These are phyloP conservation scores for Steatornis caripensis DNA, from an alignment of 2,113 vertebrate genomes.

Conservation along the genomic window DNA sequence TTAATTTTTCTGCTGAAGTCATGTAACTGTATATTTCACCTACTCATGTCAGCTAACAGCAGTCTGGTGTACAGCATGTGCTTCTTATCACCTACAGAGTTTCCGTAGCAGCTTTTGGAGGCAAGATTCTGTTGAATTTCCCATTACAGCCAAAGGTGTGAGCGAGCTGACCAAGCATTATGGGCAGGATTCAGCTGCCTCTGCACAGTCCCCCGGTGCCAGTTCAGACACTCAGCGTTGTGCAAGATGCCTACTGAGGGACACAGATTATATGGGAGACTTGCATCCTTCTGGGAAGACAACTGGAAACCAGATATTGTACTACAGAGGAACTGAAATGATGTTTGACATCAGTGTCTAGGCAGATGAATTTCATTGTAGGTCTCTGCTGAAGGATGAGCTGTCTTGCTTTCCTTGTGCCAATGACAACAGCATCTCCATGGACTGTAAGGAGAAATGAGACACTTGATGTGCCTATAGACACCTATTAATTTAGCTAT, in stretches of 20 bases:
- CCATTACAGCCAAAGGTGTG: neutral
- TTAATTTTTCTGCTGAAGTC: neutral
- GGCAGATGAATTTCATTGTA: neutral
- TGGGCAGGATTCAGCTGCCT: neutral
- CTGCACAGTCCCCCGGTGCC: neutral
- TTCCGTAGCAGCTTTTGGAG: neutral
- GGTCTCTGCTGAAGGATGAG: neutral
- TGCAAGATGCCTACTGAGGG: neutral
- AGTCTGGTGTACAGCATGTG: neutral
- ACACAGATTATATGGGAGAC: neutral
- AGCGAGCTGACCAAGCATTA: neutral
- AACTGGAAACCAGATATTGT: neutral
- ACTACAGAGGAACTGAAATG: neutral
- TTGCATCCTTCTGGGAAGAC: neutral
- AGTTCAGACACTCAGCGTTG: neutral
- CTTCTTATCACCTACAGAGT: neutral
- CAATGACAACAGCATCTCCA: neutral
- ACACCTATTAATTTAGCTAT: neutral
- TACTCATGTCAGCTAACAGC: neutral
- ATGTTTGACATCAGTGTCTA: neutral
- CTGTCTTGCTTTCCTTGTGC: neutral
- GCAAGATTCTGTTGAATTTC: neutral
- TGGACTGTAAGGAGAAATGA: neutral
- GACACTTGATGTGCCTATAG: neutral
- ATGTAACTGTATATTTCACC: neutral